Evolutionary conservation across 2,797 vertebrate species (phyloP).

Genomic region (Alosa sapidissima): DNA sequence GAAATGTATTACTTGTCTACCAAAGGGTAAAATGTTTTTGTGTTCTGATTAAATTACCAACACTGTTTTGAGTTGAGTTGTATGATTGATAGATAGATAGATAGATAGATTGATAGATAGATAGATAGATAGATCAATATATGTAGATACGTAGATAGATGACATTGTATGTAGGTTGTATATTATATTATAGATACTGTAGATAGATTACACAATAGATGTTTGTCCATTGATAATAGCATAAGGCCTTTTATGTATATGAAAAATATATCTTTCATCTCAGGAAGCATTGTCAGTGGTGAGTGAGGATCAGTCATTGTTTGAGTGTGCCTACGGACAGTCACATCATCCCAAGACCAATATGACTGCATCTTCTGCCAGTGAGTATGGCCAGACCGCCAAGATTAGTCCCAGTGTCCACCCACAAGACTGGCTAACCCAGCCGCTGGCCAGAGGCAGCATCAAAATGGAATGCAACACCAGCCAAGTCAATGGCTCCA

Average conservation of each 20-base stretch:
- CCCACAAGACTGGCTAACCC: conserved; percentile 84
- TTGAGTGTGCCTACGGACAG: conserved; percentile 84
- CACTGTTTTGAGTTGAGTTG: too few species aligned
- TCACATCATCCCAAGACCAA: conserved; percentile 79
- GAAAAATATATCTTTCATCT: conserved; percentile 54
- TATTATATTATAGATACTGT: too few species aligned
- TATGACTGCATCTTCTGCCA: conserved; percentile 85
- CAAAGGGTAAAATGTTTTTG: too few species aligned
- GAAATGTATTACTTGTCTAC: too few species aligned
- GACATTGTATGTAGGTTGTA: too few species aligned
- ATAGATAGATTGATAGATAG: too few species aligned
- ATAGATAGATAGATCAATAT: too few species aligned
- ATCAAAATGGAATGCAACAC: conserved; percentile 88
- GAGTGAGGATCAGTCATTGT: conserved; percentile 86
- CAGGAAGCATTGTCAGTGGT: conserved; percentile 88
- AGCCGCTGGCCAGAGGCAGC: conserved; percentile 78
- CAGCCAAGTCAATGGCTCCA: conserved; percentile 81
- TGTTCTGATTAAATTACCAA: too few species aligned
- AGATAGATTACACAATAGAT: neutral
- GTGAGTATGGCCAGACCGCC: conserved; percentile 83
- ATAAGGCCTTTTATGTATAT: neutral
- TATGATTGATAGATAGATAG: too few species aligned
- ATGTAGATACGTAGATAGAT: too few species aligned
- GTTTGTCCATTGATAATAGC: neutral
- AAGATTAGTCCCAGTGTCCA: conserved; percentile 85